These are phyloP conservation scores for Tachysurus vachellii DNA, from an alignment of 2,113 vertebrate genomes.

Conservation along the genomic window DNA sequence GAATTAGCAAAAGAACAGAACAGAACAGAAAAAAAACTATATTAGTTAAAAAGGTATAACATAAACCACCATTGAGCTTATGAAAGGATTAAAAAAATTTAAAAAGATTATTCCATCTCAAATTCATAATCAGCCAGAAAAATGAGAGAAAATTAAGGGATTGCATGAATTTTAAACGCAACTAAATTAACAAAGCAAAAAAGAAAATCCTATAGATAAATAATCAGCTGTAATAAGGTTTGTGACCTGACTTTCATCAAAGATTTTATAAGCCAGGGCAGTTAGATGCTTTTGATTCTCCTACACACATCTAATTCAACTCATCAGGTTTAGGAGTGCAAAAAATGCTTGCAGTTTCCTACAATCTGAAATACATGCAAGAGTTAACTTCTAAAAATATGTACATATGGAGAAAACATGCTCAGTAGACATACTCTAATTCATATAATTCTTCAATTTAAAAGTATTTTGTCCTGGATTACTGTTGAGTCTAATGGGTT, in stretches of 20 bases:
- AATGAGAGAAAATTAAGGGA: neutral
- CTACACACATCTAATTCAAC: no score
- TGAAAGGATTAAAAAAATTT: neutral
- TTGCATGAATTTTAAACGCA: neutral
- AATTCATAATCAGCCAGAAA: neutral
- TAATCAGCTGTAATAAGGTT: neutral
- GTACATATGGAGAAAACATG: neutral
- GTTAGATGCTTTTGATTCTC: neutral
- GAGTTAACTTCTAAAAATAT: neutral
- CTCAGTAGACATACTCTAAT: neutral
- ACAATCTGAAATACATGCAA: neutral
- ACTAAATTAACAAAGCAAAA: neutral
- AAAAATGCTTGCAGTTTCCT: no score
- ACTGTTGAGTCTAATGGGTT: slow-evolving; percentile 21
- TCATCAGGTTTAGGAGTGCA: no score
- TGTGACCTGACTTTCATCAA: neutral
- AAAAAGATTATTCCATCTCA: neutral
- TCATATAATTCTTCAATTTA: neutral
- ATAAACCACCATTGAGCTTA: neutral
- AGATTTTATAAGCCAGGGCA: neutral
- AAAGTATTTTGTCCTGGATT: neutral
- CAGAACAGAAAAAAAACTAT: neutral
- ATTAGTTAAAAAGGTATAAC: neutral
- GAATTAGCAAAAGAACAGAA: neutral
- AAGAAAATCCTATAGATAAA: neutral